Evolutionary conservation across 2,113 vertebrate species (phyloP), one percentile per base, ranked within the genome.

Genomic region (Sialia sialis): DNA sequence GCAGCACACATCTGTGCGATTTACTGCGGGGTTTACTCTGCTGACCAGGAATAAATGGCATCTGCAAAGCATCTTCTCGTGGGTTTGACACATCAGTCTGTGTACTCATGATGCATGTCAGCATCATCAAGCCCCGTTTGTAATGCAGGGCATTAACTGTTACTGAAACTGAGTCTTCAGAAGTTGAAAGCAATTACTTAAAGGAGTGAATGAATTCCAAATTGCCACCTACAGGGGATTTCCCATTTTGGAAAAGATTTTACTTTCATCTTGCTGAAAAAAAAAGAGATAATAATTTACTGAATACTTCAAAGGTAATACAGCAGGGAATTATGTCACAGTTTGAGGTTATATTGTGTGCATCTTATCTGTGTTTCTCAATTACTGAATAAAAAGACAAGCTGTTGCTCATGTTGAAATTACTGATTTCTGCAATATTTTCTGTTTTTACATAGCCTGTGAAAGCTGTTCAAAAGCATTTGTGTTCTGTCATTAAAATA

Each of bases 1-100:
- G 5, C 6, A n/a, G n/a, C 41, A 3, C 4, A 0, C 9, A 10
- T 1, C 12, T 0, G 10, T 16, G 62, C 9, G 23, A 72, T 39
- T 51, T 46, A 41, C 54, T 2, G 5, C 6, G 4, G 13, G 20
- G 25, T 39, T 89, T 32, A 11, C 41, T 32, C 22, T 77, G 7
- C 12, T n/a, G 66, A 38, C 70, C 49, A 41, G 49, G 39, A 70
- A 54, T 26, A 62, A 91, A 76, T 0, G 16, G 22, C 41, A 32
- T 5, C 73, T 20, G 36, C 58, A 58, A 64, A 83, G 56, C 13
- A 17, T 7, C 54, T 85, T 60, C 64, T 8, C 7, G 7, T 22
- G 56, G 7, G 19, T 32, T 68, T 69, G 27, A 56, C 16, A 20
- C 43, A 26, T n/a, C 79, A 6, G 10, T 7, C 26, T 36, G 0